Conservation (phyloP, 2,797 vertebrate genomes). For the Chromobotia macracanthus region DNA sequence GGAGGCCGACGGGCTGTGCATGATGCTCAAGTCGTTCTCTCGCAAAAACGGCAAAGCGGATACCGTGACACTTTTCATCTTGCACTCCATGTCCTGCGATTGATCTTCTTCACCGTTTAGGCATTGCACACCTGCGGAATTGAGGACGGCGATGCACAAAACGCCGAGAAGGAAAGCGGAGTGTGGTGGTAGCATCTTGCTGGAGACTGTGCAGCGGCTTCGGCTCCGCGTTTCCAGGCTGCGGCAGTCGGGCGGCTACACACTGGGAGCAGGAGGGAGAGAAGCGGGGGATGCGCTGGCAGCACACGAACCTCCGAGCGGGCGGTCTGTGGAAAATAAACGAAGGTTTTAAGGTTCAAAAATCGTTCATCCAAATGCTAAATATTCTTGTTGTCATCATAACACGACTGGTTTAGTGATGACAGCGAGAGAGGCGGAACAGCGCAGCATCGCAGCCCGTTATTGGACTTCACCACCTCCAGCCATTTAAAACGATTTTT, state of each 20-base stretch:
- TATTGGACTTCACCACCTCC: conserved; percentile 53
- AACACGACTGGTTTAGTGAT: conserved; percentile 15
- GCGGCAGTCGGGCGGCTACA: conserved; percentile 59
- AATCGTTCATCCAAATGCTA: conserved; percentile 10
- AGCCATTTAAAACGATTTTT: conserved; percentile 47
- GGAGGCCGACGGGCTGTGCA: conserved; percentile 97
- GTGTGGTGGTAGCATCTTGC: conserved; percentile 68
- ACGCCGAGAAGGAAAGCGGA: conserved; percentile 56
- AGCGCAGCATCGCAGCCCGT: conserved; percentile 47
- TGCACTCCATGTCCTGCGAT: conserved; percentile 91
- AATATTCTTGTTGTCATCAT: conserved; percentile 26
- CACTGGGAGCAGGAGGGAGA: conserved; percentile 57
- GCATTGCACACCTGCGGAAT: conserved; percentile 51
- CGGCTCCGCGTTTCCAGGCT: conserved; percentile 6
- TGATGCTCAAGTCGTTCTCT: conserved; percentile 98
- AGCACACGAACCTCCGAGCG: conserved; percentile 41
- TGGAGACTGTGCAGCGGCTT: conserved; percentile 63
- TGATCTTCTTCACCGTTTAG: conserved; percentile 81
- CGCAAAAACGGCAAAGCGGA: conserved; percentile 95
- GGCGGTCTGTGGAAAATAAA: conserved; percentile 10
- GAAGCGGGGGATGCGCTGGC: conserved; percentile 41
- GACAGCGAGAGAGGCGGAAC: conserved; percentile 36
- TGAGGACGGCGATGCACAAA: conserved; percentile 59
- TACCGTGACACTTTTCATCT: conserved; percentile 97
- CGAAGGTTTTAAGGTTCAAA: conserved; percentile 19